Conservation (phyloP, 2,888 invertebrate genomes). For the Ennomos fuscantarius region DNA sequence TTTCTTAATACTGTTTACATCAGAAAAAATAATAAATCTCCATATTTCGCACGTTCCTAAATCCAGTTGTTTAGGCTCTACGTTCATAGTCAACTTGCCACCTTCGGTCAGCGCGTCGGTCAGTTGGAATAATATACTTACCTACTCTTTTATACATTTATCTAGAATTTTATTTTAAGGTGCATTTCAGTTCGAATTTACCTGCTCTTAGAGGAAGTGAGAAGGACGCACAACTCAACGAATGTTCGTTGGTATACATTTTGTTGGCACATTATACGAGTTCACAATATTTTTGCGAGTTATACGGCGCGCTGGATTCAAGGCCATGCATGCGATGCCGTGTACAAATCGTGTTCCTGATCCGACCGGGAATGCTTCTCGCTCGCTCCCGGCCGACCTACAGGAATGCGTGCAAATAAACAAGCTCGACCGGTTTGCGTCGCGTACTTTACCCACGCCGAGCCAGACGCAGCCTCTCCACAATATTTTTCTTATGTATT, state of each 20-base stretch:
- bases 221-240: constrained; percentile 53
- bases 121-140: too few relatives aligned
- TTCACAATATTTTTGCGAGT: constrained; percentile 54
- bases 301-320: constrained; percentile 58
- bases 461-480: constrained; percentile 64
- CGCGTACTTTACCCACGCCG: constrained; percentile 67
- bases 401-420: constrained; percentile 84
- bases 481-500: constrained; percentile 53
- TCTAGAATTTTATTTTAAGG: constrained; percentile 19
- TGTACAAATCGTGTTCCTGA: constrained; percentile 72
- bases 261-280: constrained; percentile 47
- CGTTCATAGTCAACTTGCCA: too few relatives aligned
- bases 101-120: too few relatives aligned
- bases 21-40: too few relatives aligned
- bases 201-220: constrained; percentile 35
- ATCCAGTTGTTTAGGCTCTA: too few relatives aligned
- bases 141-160: neutral
- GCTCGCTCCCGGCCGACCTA: constrained; percentile 70
- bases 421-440: constrained; percentile 78
- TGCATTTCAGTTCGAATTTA: constrained; percentile 33
- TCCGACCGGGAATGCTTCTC: constrained; percentile 72
- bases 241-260: constrained; percentile 49
- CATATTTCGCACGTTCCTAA: too few relatives aligned
- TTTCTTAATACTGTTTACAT: too few relatives aligned
- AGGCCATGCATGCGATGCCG: constrained; percentile 64